phyloP scores from a whole-genome alignment of 2,113 vertebrate genomes.

The Turnix velox region DNA sequence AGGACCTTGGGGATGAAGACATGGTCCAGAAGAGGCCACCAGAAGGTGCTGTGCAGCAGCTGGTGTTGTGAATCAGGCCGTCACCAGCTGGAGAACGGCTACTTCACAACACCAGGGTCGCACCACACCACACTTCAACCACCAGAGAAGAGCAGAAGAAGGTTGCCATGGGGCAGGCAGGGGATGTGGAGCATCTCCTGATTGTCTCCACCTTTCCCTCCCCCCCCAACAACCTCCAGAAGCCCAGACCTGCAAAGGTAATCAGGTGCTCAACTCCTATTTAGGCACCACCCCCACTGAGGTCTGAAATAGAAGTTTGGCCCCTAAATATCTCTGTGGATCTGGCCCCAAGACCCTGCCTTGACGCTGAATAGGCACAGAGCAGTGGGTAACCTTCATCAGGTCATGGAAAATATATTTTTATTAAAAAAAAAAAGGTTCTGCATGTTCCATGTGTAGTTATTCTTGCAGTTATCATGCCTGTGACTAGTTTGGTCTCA shows the following conservation, averaged over 20 bases:
- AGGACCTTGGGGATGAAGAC: background rate
- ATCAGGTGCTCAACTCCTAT: conserved; percentile 59
- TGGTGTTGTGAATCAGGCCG: conserved; percentile 99
- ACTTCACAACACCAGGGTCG: conserved; percentile 99
- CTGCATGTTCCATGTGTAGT: no score
- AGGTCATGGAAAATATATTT: no score
- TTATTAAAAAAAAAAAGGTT: no score
- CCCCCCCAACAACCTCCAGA: no score
- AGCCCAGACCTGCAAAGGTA: conserved; percentile 57
- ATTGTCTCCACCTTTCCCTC: background rate
- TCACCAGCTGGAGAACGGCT: conserved; percentile 85
- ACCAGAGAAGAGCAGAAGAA: background rate
- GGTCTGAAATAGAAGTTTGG: conserved; percentile 61
- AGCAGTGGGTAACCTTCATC: no score
- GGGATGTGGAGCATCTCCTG: background rate
- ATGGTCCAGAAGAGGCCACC: background rate
- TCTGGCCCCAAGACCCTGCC: conserved; percentile 12
- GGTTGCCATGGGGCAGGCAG: background rate
- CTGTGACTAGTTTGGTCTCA: no score
- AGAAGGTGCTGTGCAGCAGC: conserved; percentile 86
- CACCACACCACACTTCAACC: conserved; percentile 72
- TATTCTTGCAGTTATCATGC: no score
- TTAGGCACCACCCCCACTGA: conserved; percentile 31
- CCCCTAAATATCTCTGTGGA: conserved; percentile 55
- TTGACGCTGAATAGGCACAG: background rate